phyloP scores from a whole-genome alignment of 2,797 vertebrate species.

The Anabacerthia variegaticeps region DNA sequence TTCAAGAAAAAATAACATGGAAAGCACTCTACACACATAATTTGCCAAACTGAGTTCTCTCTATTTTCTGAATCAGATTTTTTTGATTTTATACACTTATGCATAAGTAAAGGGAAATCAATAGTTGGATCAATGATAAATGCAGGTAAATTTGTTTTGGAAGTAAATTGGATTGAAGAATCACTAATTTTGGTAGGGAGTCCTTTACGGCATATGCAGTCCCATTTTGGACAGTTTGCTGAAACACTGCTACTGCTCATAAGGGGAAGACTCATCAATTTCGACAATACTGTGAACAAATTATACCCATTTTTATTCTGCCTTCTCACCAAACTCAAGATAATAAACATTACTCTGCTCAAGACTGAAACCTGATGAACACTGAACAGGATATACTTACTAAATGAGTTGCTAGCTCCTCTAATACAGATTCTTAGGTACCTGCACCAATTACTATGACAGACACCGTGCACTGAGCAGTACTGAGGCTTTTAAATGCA shows the following conservation, averaged over 20 bases:
- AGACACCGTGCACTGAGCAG: not conserved
- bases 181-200: not conserved
- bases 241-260: not conserved
- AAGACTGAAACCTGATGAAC: not conserved
- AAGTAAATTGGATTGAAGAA: not conserved
- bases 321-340: not conserved
- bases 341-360: not conserved
- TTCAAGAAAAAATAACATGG: constrained; percentile 17
- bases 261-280: not conserved
- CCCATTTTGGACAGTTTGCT: not conserved
- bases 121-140: not conserved
- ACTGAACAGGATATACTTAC: not conserved
- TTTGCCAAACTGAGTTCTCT: not conserved
- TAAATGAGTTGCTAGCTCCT: not conserved
- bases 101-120: not conserved
- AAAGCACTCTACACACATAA: not conserved
- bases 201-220: not conserved
- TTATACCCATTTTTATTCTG: not conserved
- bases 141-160: not conserved
- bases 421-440: not conserved
- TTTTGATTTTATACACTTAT: not conserved
- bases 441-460: not conserved
- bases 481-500: not conserved
- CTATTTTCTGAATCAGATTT: not conserved
- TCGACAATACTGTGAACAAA: not conserved